Evolutionary conservation across 2,113 vertebrate genomes (phyloP), one percentile per base, ranked within the genome.

Genomic region (Otolemur garnettii): DNA sequence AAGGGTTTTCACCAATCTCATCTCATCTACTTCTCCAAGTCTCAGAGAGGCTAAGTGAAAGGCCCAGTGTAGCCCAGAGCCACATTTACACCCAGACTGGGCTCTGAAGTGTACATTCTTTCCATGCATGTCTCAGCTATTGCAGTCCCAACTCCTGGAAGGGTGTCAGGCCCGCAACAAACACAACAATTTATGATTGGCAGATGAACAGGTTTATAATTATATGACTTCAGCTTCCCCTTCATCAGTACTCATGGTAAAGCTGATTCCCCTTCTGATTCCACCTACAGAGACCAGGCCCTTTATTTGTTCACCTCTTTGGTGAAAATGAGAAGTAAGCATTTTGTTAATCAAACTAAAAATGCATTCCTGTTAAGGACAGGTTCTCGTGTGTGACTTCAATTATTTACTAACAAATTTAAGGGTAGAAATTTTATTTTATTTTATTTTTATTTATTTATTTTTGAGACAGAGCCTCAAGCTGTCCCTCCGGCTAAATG

Each of bases 361-460:
- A 85, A 75, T 55, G 15, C 18, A 3, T 42, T 71, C 15, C 59
- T 59, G 15, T n/a, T 66, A 60, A 66, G 50, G 45, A 74, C 75
- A 71, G 15, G 24, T 75, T 80, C 45, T 53, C 42, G 33, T 50
- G n/a, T 79, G 45, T 92, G 53, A 83, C 77, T 93, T 59, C 68
- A 95, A 75, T 64, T 82, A 87, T 81, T 28, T 50, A 62, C 90
- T 33, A 87, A 45, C 14, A 92, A 28, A 77, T 55, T 66, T 30
- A 81, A 82, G 69, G 62, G 26, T 59, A 90, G 84, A 96, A 94
- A 75, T 60, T 50, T 91, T 82, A 53, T 21, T 38, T 38, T 38
- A 38, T 38, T 38, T 38, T 38, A 38, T 38, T 38, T 38, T 38
- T 38, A 38, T 38, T 38, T 38, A 38, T 38, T 38, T 38, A 38